Base-by-base conservation (phyloP, 2,888 invertebrate species). In the Sphaeridia pumilis region DNA sequence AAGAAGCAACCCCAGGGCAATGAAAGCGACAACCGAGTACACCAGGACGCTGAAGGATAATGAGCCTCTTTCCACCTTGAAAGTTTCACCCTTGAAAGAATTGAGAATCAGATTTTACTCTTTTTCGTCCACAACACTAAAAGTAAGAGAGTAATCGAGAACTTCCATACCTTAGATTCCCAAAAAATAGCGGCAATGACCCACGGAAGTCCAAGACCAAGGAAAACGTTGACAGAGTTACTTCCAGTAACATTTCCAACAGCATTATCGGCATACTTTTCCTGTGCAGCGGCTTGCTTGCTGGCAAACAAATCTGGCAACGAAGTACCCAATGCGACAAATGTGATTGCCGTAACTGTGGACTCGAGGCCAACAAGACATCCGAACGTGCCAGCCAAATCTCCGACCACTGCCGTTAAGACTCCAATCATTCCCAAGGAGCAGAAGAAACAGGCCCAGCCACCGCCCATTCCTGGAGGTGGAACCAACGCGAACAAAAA, bases 211-310 rank as follows among this genome's bases (percentile, higher is more conserved):
- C 78, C 78, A 2, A 79, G 70, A 36, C 79, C 79, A 34, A 79
- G 72, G 67, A 79, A 78, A 7, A 79, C 78, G 65, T 79, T 79
- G 25, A 79, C 78, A 5, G 78, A 76, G 64, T 79, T 79, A 60
- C 76, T 76, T 42, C 78, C 78, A 26, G 77, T 78, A 14, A 79
- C 74, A 63, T 79, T 79, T 21, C 78, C 78, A 26, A 79, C 71
- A 2, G 78, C 77, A 61, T 76, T 77, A 66, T 79, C 79, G 1
- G 79, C 79, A 47, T 71, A 69, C 57, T 73, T 73, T 63, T 79
- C 78, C 66, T 71, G 69, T 20, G 66, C 59, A 2, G 78, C 78
- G 0, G 78, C 78, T 27, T 74, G 70, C 62, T 74, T 73, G 49
- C 75, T 75, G 21, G 78, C 79, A 66, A 79, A 78, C 3, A 76